Conservation (phyloP, 1,140 invertebrate genomes). For the Drosophila neocordata region DNA sequence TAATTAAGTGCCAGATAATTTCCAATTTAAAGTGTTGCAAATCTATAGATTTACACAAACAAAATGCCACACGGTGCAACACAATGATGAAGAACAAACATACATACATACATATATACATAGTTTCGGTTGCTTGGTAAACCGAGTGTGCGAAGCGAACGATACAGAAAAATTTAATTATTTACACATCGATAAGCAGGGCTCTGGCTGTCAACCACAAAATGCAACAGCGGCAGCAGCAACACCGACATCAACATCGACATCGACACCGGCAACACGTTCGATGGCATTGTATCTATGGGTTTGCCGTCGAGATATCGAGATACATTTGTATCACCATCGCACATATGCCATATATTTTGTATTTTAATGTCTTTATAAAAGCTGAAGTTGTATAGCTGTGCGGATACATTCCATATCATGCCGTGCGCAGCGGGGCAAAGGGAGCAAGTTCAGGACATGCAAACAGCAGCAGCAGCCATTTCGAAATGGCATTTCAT, state of each 20-base stretch:
- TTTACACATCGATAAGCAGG: conserved; percentile 81
- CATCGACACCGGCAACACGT: conserved; percentile 36
- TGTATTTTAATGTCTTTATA: conserved; percentile 78
- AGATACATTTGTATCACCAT: conserved; percentile 76
- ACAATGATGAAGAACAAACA: conserved; percentile 21
- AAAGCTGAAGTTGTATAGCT: conserved; percentile 52
- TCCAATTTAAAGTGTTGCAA: conserved; percentile 49
- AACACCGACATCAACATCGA: conserved; percentile 30
- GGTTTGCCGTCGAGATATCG: conserved; percentile 33
- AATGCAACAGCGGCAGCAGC: conserved; percentile 41
- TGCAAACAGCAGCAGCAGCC: conserved; percentile 65
- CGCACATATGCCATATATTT: conserved; percentile 77
- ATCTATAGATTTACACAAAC: conserved; percentile 44
- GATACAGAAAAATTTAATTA: conserved; percentile 73
- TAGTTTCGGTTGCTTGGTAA: conserved; percentile 31
- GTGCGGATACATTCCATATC: conserved; percentile 74
- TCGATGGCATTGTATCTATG: conserved; percentile 64
- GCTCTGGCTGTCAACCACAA: conserved; percentile 65
- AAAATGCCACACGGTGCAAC: conserved; percentile 7
- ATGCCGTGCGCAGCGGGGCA: conserved; percentile 52
- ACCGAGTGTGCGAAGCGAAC: conserved; percentile 16
- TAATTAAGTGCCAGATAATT: conserved; percentile 26
- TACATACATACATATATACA: conserved; percentile 19
- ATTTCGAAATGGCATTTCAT: conserved; percentile 80
- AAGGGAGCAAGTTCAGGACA: conserved; percentile 46